phyloP scores from a whole-genome alignment of 2,113 vertebrate species.

The Gobio gobio region DNA sequence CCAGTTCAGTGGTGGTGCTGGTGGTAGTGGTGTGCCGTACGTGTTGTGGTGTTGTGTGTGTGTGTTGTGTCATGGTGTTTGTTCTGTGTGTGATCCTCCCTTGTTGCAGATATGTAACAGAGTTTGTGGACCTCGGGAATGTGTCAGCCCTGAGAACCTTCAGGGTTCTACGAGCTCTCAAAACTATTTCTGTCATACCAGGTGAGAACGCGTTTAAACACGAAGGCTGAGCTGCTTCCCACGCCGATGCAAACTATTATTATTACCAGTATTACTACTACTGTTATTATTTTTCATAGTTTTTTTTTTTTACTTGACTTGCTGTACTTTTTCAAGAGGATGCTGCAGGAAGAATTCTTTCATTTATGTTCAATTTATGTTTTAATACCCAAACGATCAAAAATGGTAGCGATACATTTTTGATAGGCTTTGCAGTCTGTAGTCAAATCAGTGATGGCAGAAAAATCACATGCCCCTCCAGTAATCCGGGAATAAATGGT shows the following conservation, averaged over 20 bases:
- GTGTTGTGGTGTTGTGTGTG: conserved; percentile 69
- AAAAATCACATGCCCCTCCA: not conserved
- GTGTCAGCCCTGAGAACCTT: conserved; percentile 99
- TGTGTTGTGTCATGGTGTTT: conserved; percentile 89
- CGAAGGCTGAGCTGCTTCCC: conserved; percentile 79
- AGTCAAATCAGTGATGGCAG: conserved; percentile 32
- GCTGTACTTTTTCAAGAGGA: conserved; percentile 55
- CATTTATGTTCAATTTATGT: conserved; percentile 52
- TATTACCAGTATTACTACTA: conserved; percentile 59
- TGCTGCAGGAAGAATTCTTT: conserved; percentile 59
- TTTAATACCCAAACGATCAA: conserved; percentile 70
- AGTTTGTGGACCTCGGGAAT: conserved; percentile 99
- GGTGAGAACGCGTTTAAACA: conserved; percentile 93
- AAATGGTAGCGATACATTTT: conserved; percentile 77
- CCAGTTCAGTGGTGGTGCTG: conserved; percentile 58
- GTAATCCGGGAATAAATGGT: not conserved
- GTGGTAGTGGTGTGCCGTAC: conserved; percentile 80
- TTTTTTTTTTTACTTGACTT: conserved; percentile 36
- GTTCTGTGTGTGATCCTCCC: conserved; percentile 98
- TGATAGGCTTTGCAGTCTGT: conserved; percentile 89
- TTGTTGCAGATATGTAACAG: conserved; percentile 99
- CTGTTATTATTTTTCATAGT: conserved; percentile 40
- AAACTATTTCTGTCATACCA: conserved; percentile 99
- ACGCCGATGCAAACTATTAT: conserved; percentile 57
- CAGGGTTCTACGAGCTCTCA: conserved; percentile 99